A percentile compares a stretch with the other conserved stretches of the same genome.
These are phyloP conservation scores for Phasianus colchicus DNA, from an alignment of 2,113 vertebrate species.

Conservation along the genomic window DNA sequence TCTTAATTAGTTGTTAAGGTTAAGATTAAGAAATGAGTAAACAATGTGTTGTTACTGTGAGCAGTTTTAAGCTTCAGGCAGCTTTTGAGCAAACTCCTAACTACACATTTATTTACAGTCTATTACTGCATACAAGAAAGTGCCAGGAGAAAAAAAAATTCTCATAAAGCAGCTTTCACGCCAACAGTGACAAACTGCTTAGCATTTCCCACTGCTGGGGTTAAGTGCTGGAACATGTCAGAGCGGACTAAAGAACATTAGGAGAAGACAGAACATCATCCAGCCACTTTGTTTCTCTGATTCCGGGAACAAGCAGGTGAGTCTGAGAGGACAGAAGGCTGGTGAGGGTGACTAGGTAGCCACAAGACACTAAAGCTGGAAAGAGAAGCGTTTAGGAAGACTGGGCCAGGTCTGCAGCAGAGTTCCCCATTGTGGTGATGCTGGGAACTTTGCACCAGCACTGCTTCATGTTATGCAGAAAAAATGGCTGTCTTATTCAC, in stretches of 20 bases:
- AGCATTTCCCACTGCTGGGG: background rate
- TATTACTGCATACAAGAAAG: background rate
- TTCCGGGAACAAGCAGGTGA: background rate
- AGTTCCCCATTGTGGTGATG: background rate
- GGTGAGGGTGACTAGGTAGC: background rate
- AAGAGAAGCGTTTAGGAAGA: background rate
- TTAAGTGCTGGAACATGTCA: background rate
- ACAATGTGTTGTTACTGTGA: background rate
- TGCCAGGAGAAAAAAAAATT: background rate
- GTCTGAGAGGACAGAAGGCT: background rate
- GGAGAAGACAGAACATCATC: background rate
- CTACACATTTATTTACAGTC: background rate
- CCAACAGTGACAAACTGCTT: background rate
- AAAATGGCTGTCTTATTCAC: background rate
- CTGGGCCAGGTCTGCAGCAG: background rate
- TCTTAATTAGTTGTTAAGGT: slow-evolving; percentile 26
- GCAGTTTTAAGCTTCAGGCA: background rate
- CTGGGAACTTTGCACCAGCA: background rate
- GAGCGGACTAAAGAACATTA: background rate
- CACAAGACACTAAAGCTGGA: background rate
- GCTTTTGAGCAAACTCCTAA: background rate
- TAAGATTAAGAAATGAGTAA: slow-evolving; percentile 4
- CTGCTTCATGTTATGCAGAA: accelerated
- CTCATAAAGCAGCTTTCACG: background rate
- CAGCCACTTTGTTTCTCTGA: background rate